phyloP scores from a whole-genome alignment of 2,797 vertebrate species.

The Hephaestus fuliginosus region DNA sequence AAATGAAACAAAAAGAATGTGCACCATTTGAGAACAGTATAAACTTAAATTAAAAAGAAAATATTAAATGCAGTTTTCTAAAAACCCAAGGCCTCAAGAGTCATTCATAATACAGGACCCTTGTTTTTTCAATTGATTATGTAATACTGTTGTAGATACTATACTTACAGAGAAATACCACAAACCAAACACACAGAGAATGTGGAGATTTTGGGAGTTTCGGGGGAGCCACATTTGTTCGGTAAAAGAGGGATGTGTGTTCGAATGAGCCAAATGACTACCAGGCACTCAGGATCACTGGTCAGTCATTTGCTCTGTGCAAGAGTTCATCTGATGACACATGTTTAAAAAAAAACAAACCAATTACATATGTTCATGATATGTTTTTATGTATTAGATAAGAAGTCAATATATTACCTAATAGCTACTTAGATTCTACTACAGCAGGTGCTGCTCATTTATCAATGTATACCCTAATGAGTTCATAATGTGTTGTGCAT shows the following conservation, averaged over 20 bases:
- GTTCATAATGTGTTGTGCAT: conserved; percentile 16
- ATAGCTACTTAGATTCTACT: background rate
- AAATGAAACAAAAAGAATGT: background rate
- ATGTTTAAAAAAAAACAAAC: background rate
- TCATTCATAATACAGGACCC: background rate
- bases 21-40: background rate
- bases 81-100: background rate
- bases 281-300: background rate
- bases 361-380: background rate
- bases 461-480: background rate
- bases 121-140: background rate
- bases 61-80: background rate
- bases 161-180: too few relatives aligned
- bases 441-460: background rate
- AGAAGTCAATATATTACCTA: background rate
- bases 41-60: background rate
- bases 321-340: background rate
- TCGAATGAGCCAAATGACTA: too few relatives aligned
- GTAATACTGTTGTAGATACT: background rate
- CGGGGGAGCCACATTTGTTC: background rate
- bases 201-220: too few relatives aligned
- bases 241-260: background rate
- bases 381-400: background rate
- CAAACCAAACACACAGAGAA: too few relatives aligned
- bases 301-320: background rate